Evolutionary conservation across 1,140 invertebrate genomes (phyloP), one percentile per base, ranked within the genome.

Genomic region (Drosophila mayri): DNA sequence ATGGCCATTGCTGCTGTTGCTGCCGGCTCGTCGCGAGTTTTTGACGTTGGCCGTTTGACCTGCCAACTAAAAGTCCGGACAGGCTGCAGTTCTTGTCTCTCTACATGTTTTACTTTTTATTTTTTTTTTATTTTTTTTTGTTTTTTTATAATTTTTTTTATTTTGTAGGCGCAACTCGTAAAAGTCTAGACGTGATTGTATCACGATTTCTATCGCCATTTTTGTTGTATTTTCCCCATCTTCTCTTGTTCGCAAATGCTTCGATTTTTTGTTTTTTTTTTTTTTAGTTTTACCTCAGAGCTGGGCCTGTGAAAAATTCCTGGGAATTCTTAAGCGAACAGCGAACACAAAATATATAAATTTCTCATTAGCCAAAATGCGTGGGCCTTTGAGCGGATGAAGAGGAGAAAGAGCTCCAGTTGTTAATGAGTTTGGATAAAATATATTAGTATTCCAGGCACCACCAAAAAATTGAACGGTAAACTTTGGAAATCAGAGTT

Each of bases 191-290:
- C 90, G 88, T 88, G 90, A 91, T 91, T 88, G 79, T 91, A 91
- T 91, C 90, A 91, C 88, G 90, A 91, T 91, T 91, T 91, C 90
- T 91, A 88, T 91, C 88, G 88, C 84, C 90, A 91, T 90, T 86
- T 91, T 86, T 90, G 63, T 77, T 80, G 67, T 87, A 64, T 76
- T 75, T 85, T 82, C 44, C 52, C 55, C 71, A 73, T 64, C 61
- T 60, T 77, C 74, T 77, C 72, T 16, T 3, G 16, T 49, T 43
- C 38, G 65, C 65, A 47, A 65, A 44, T 73, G 49, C 50, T 68
- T 77, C 62, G 77, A 81, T 71, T 76, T 63, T 58, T 80, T 41
- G 47, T 77, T 46, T 58, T 80, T 41, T 52, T 77, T 46, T 62
- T 71, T 16, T 61, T 49, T 38, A 28, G 40, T 63, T 49, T 49